phyloP scores from a whole-genome alignment of 2,113 vertebrate genomes.

The Isurus oxyrinchus region DNA sequence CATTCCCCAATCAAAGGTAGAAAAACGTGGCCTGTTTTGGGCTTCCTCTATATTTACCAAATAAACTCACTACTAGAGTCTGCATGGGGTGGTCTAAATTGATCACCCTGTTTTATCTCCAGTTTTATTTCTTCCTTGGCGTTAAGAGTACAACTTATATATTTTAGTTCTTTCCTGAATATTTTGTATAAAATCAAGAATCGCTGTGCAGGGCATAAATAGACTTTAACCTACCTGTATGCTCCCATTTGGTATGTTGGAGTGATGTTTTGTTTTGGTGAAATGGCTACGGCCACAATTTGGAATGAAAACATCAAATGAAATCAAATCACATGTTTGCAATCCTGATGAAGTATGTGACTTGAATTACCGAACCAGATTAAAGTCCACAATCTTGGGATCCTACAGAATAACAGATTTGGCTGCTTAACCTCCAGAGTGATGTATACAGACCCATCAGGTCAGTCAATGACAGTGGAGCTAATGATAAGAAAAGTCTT shows the following conservation, averaged over 20 bases:
- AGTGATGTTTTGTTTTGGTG: background rate
- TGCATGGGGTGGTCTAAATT: background rate
- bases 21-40: background rate
- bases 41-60: background rate
- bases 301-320: background rate
- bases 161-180: background rate
- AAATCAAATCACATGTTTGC: background rate
- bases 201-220: background rate
- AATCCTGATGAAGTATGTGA: background rate
- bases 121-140: background rate
- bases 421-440: background rate
- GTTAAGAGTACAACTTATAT: background rate
- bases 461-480: background rate
- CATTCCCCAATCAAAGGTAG: background rate
- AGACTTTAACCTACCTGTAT: background rate
- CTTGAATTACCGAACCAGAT: background rate
- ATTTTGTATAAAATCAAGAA: background rate
- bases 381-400: background rate
- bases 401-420: background rate
- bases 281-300: background rate
- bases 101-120: background rate
- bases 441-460: background rate
- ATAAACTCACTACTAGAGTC: background rate
- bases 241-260: background rate
- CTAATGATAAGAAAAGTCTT: background rate